Percentiles rank a stretch among this genome's conserved stretches.
phyloP scores from a whole-genome alignment of 2,113 vertebrate species.

The Ceuthmochares aereus region DNA sequence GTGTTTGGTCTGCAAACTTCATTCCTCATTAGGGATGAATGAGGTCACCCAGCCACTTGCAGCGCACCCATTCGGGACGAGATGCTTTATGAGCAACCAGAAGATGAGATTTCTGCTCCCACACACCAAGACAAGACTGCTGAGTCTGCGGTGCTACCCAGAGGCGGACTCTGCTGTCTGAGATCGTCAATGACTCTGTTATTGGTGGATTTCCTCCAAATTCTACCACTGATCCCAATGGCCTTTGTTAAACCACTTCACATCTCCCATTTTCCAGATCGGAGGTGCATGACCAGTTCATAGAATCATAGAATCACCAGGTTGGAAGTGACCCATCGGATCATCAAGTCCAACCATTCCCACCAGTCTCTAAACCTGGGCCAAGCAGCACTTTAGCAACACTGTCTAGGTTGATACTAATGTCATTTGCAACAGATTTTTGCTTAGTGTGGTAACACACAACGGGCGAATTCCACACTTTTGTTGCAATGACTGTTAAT shows the following conservation, averaged over 20 bases:
- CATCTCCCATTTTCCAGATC: neutral
- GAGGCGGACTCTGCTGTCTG: neutral
- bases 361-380: no score
- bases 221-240: neutral
- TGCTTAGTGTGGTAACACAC: neutral
- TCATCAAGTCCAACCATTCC: no score
- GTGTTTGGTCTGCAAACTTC: neutral
- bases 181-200: neutral
- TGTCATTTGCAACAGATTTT: neutral
- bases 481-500: neutral
- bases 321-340: no score
- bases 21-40: neutral
- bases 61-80: neutral
- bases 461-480: neutral
- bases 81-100: neutral
- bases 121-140: neutral
- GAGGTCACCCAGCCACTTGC: neutral
- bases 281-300: rapidly evolving
- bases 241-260: neutral
- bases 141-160: neutral
- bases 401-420: neutral
- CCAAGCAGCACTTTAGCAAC: neutral
- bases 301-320: no score
- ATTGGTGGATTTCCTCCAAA: neutral
- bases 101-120: neutral